Conservation (phyloP, 2,113 vertebrate species). For the Leuciscus idus region DNA sequence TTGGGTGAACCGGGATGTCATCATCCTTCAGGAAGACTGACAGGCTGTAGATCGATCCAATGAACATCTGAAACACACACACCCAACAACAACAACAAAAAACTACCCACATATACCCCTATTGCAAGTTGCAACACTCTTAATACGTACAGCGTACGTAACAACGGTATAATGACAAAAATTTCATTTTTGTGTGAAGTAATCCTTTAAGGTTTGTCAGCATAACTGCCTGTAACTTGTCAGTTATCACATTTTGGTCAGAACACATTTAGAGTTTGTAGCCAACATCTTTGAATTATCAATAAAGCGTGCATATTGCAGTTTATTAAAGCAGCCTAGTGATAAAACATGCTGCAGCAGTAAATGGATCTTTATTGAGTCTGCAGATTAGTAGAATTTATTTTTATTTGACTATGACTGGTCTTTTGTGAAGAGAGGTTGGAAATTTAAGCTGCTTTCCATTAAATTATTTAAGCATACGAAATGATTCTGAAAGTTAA, state of each 20-base stretch:
- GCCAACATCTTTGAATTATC: constrained; percentile 26
- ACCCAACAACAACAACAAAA: too few relatives aligned
- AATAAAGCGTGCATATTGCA: constrained; percentile 15
- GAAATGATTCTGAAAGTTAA: constrained; percentile 38
- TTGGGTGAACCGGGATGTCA: too few relatives aligned
- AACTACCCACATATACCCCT: too few relatives aligned
- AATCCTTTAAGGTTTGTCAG: constrained; percentile 29
- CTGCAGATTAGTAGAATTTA: constrained; percentile 45
- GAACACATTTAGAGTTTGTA: neutral
- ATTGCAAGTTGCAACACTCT: too few relatives aligned
- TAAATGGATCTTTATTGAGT: constrained; percentile 20
- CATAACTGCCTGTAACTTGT: neutral
- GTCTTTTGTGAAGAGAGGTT: constrained; percentile 14
- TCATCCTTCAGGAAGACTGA: too few relatives aligned
- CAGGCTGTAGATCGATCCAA: too few relatives aligned
- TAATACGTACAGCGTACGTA: too few relatives aligned
- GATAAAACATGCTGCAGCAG: neutral
- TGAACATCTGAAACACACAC: too few relatives aligned
- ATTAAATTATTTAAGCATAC: constrained; percentile 45
- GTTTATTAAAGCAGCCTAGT: constrained; percentile 25
- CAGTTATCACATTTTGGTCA: constrained; percentile 12
- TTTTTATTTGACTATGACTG: neutral
- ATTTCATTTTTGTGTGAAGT: neutral
- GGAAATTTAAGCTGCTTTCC: constrained; percentile 24
- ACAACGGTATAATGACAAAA: neutral